phyloP scores from a whole-genome alignment of 2,888 invertebrate genomes.

The Phymatocera aterrima region DNA sequence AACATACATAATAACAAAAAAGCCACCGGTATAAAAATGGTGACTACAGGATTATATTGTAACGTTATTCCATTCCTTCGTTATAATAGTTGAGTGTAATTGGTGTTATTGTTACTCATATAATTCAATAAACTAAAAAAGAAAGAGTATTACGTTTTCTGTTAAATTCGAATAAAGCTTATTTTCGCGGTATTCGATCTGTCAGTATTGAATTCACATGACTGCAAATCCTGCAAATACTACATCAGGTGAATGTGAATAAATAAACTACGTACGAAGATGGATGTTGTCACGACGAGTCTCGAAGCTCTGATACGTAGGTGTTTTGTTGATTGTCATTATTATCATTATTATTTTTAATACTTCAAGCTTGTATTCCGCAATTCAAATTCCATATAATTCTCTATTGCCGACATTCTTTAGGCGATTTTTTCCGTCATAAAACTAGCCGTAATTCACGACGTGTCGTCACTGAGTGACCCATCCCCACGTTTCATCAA shows the following conservation, averaged over 20 bases:
- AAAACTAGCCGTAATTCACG: neutral
- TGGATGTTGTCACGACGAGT: constrained; percentile 83
- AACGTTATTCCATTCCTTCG: neutral
- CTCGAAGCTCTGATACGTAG: constrained; percentile 85
- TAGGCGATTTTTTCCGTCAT: neutral
- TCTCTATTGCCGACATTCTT: neutral
- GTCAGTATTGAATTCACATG: constrained; percentile 46
- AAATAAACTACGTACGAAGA: constrained; percentile 64
- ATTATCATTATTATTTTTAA: neutral
- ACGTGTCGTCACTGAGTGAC: constrained; percentile 14
- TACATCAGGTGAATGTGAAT: neutral
- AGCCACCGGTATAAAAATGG: neutral
- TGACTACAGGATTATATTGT: neutral
- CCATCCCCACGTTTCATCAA: constrained; percentile 28
- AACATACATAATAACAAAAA: constrained; percentile 1
- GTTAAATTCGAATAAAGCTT: constrained; percentile 20
- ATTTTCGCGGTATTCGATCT: constrained; percentile 34
- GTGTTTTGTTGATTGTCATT: constrained; percentile 69
- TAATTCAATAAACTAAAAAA: neutral
- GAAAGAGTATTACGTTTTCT: too few species aligned
- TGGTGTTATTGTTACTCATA: neutral
- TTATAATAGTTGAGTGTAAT: neutral
- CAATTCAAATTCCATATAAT: neutral
- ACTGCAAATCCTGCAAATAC: constrained; percentile 20
- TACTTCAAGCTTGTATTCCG: neutral